phyloP scores from a whole-genome alignment of 2,888 invertebrate genomes.

The Alviniconcha strummeri region DNA sequence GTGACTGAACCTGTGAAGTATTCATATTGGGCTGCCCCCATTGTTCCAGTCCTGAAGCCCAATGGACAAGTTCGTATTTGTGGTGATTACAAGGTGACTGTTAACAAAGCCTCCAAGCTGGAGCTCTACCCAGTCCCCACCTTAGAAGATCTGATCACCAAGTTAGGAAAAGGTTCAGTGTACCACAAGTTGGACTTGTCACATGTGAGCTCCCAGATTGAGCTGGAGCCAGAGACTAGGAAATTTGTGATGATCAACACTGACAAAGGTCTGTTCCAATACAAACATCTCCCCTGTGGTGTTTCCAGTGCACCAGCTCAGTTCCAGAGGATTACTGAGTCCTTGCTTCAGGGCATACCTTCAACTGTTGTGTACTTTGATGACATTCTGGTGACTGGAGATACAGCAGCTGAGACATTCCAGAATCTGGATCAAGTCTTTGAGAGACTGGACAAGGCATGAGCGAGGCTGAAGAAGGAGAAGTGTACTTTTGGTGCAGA shows the following conservation, averaged over 20 bases:
- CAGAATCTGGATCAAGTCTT: too few species aligned
- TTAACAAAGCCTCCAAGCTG: constrained; percentile 17
- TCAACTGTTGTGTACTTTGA: constrained; percentile 43
- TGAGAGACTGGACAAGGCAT: too few species aligned
- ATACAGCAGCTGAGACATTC: constrained; percentile 16
- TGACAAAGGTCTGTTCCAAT: constrained; percentile 43
- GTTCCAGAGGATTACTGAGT: constrained; percentile 48
- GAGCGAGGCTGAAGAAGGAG: constrained; percentile 29
- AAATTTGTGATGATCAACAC: constrained; percentile 47
- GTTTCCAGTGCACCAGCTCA: constrained; percentile 42
- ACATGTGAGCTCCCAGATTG: constrained; percentile 46
- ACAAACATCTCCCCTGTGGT: constrained; percentile 44
- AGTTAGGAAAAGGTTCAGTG: constrained; percentile 15
- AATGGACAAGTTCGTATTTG: constrained; percentile 24
- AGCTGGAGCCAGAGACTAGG: constrained; percentile 42
- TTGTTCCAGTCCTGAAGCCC: constrained; percentile 41
- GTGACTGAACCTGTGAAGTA: constrained; percentile 37
- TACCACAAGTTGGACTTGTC: constrained; percentile 48
- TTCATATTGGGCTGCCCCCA: constrained; percentile 46
- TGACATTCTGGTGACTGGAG: constrained; percentile 43
- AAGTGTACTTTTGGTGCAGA: constrained; percentile 24
- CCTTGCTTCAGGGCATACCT: constrained; percentile 39
- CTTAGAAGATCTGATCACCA: constrained; percentile 35
- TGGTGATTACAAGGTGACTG: constrained; percentile 32
- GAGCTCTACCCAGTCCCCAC: constrained; percentile 32